These are phyloP conservation scores for Parasteatoda lunata DNA, from an alignment of 2,888 invertebrate species.

Conservation along the genomic window DNA sequence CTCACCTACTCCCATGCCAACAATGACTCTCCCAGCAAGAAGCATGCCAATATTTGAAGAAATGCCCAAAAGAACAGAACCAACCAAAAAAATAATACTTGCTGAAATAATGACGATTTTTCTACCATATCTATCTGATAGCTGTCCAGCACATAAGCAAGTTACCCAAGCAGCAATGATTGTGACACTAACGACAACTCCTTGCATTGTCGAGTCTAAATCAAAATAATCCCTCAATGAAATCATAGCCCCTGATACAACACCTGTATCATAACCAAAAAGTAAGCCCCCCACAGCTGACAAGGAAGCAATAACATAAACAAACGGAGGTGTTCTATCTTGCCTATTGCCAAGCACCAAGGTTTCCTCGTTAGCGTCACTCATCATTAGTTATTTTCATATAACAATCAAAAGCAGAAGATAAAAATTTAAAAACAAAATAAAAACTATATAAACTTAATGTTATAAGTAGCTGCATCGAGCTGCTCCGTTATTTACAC, in stretches of 20 bases:
- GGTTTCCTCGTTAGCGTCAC: constrained; percentile 29
- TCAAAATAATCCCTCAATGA: constrained; percentile 74
- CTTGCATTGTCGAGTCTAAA: constrained; percentile 75
- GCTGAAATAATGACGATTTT: constrained; percentile 76
- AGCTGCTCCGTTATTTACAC: not conserved
- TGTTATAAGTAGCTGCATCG: not conserved
- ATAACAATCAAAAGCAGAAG: not conserved
- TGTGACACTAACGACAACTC: constrained; percentile 76
- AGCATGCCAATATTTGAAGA: constrained; percentile 74
- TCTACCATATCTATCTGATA: constrained; percentile 77
- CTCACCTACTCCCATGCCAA: constrained; percentile 77
- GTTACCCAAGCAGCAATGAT: constrained; percentile 76
- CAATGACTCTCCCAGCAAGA: constrained; percentile 75
- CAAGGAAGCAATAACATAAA: constrained; percentile 74
- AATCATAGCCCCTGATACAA: constrained; percentile 76
- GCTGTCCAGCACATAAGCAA: constrained; percentile 75
- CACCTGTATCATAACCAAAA: constrained; percentile 80
- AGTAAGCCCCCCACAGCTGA: constrained; percentile 77
- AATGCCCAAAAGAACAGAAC: constrained; percentile 76
- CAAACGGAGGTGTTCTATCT: constrained; percentile 51
- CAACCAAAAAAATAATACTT: constrained; percentile 76
- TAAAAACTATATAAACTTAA: not conserved
- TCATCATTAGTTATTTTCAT: constrained; percentile 14
- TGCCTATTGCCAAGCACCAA: constrained; percentile 40
- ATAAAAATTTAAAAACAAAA: not conserved